Conservation (phyloP, 2,113 vertebrate species). For the Fulica atra region DNA sequence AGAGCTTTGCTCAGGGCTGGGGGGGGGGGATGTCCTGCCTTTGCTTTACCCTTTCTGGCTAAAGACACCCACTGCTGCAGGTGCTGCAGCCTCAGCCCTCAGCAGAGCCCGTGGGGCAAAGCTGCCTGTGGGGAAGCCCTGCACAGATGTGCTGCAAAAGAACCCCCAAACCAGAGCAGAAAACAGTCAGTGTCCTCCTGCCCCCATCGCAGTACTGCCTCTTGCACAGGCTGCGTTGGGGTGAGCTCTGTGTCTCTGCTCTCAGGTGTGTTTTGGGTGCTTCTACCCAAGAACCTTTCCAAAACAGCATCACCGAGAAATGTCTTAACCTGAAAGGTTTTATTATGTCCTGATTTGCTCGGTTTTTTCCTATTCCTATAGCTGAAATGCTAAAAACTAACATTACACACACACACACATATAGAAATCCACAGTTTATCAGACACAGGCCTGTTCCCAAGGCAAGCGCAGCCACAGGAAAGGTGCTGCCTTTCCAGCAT, state of each 20-base stretch:
- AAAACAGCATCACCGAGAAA: neutral
- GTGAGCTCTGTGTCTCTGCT: neutral
- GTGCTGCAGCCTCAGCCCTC: neutral
- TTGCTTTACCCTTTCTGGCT: neutral
- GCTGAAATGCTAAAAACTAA: neutral
- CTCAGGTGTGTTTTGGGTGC: neutral
- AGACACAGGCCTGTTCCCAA: neutral
- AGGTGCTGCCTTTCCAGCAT: neutral
- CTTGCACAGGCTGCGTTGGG: neutral
- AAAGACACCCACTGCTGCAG: neutral
- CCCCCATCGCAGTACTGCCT: neutral
- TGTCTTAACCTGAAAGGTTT: accelerated
- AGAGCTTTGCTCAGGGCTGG: neutral
- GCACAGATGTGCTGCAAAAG: too few species aligned
- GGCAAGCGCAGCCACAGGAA: neutral
- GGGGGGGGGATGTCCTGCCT: neutral
- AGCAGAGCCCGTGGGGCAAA: neutral
- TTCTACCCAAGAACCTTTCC: neutral
- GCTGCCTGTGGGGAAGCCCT: neutral
- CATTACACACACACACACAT: neutral
- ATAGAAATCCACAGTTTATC: neutral
- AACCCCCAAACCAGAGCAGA: neutral
- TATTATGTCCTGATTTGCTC: neutral
- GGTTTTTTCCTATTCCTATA: neutral
- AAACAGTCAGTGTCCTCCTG: neutral